Base-by-base conservation (phyloP, 2,113 vertebrate species). In the Cervus canadensis region DNA sequence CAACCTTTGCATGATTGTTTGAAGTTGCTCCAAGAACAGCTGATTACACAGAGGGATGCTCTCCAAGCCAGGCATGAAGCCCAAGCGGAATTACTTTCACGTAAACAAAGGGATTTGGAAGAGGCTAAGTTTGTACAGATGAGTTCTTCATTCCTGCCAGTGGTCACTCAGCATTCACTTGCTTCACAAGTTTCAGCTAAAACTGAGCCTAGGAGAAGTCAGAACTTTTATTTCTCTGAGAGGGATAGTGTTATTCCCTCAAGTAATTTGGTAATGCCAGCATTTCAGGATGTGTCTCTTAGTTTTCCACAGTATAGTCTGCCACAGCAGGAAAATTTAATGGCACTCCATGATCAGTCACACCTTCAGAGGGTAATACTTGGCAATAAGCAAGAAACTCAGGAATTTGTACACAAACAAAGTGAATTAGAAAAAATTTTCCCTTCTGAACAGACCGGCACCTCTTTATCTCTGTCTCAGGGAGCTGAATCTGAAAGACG, bases 11-110 rank as follows among this genome's bases (percentile, higher is more conserved):
- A 74, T 13, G 54, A 64, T 36, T 92, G 60, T 97, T 96, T 99
- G 97, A 98, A 98, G 91, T 98, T 98, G 56, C 97, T 98, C 43
- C 99, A 98, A 76, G 95, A 98, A 16, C 98, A 97, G 33, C 71
- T 99, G 23, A 97, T 98, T 93, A 50, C 90, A 82, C 98, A 98
- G 28, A 98, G 98, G 88, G 98, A 98, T 95, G 95, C 97, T 45
- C 92, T 99, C 92, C 96, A 97, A 78, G 96, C 84, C 79, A 98
- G 98, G 64, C 98, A 98, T 95, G 99, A 96, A 94, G 76, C 96
- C 50, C 98, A 98, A 48, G 98, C 98, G 26, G 97, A 98, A 19
- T 43, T 97, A 1, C 98, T 99, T 74, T 17, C 98, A 86, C 71
- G 81, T 30, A 98, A 97, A 71, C 98, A 98, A 64, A 96, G 91